Evolutionary conservation across 2,888 invertebrate species (phyloP), one percentile per base, ranked within the genome.

Genomic region (Fragum whitleyi): DNA sequence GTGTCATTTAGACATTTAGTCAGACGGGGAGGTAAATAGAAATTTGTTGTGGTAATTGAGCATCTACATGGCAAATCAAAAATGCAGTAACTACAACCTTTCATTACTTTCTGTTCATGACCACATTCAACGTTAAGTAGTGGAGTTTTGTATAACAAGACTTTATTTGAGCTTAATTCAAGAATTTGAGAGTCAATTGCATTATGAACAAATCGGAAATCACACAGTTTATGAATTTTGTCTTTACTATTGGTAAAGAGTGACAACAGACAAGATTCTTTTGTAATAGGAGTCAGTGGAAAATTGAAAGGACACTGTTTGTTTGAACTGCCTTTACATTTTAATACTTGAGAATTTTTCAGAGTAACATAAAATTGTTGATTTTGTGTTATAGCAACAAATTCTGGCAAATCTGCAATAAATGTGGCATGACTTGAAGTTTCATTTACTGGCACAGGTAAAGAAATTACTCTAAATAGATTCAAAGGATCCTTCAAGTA

Each of bases 391-490:
- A 80, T 39, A 11, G 74, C 78, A 39, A 80, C 28, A 36, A 77
- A 77, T 9, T 69, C 42, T 28, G 83, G n/a, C n/a, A n/a, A n/a
- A n/a, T n/a, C n/a, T n/a, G n/a, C n/a, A n/a, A n/a, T n/a, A n/a
- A n/a, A n/a, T 6, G 39, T 39, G 39, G 39, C 39, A 79, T 81
- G 83, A 23, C 21, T 36, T 23, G 79, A 77, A 19, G 83, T 77
- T 19, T 67, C 42, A 51, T 83, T 80, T n/a, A 83, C 53, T 29
- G 83, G 80, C 1, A 83, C 80, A 5, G 83, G 80, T 6, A 80
- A 14, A 5, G 83, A 78, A 26, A 72, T 75, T 14, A 83, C 65
- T n/a, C n/a, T n/a, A n/a, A n/a, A n/a, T n/a, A n/a, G n/a, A n/a
- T n/a, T n/a, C n/a, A n/a, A n/a, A n/a, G 84, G 77, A 19, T 78